Conservation (phyloP, 2,888 invertebrate species). For the Caenorhabditis sp. region DNA sequence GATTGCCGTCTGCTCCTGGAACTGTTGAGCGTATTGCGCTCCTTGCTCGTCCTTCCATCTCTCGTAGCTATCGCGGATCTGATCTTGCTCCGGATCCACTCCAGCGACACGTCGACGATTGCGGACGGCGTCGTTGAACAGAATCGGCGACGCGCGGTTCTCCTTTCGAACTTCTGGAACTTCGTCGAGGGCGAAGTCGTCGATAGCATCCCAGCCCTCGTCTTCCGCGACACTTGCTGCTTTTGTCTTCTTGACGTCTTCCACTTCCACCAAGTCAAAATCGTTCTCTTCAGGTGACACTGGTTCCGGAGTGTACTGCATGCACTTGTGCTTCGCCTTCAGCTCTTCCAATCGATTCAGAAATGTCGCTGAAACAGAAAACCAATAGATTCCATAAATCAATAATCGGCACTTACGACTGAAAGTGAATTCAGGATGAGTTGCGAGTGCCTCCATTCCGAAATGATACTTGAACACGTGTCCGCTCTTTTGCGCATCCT, state of each 20-base stretch:
- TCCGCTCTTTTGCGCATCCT: slow-evolving; percentile 39
- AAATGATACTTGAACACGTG: slow-evolving; percentile 41
- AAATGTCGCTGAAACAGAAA: slow-evolving; percentile 30
- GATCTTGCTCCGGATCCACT: slow-evolving; percentile 32
- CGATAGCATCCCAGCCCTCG: slow-evolving; percentile 49
- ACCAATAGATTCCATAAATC: not conserved
- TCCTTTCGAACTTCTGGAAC: slow-evolving; percentile 7
- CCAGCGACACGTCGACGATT: slow-evolving; percentile 33
- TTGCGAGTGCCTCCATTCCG: slow-evolving; percentile 38
- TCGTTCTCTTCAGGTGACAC: slow-evolving; percentile 8
- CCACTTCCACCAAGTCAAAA: slow-evolving; percentile 29
- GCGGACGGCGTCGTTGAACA: slow-evolving; percentile 19
- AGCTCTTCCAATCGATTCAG: slow-evolving; percentile 19
- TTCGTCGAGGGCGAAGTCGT: slow-evolving; percentile 26
- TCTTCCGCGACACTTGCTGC: slow-evolving; percentile 8
- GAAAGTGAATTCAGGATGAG: slow-evolving; percentile 18
- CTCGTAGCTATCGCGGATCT: slow-evolving; percentile 45
- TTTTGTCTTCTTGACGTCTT: not conserved
- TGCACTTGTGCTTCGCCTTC: slow-evolving; percentile 30
- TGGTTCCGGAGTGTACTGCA: slow-evolving; percentile 19
- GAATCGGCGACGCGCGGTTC: slow-evolving; percentile 31
- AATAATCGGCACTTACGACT: slow-evolving; percentile 13
- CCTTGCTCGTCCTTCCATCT: slow-evolving; percentile 51
- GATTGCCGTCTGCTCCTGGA: slow-evolving; percentile 47
- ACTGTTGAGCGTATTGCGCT: slow-evolving; percentile 27